phyloP scores from a whole-genome alignment of 2,113 vertebrate species.

The Geothlypis trichas region DNA sequence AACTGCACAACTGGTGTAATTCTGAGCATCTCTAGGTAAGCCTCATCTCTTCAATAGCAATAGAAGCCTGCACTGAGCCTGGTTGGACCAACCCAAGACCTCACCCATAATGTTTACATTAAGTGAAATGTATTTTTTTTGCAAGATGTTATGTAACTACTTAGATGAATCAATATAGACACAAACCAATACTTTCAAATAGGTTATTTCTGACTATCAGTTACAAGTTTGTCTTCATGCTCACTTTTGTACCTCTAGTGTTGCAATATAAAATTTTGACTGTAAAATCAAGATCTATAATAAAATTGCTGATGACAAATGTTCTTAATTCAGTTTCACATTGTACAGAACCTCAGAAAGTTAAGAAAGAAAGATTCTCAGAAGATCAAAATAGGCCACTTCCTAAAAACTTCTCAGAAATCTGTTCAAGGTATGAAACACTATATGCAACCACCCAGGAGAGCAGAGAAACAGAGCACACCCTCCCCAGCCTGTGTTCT shows the following conservation, averaged over 20 bases:
- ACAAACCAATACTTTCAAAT: not conserved
- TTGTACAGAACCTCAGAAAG: not conserved
- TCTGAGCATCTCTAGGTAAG: not conserved
- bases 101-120: conserved; percentile 1
- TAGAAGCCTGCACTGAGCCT: not conserved
- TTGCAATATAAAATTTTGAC: not conserved
- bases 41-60: not conserved
- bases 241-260: conserved; percentile 17
- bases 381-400: not conserved
- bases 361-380: not conserved
- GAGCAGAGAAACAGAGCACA: not conserved
- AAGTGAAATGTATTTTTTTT: not conserved
- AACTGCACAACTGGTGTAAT: not conserved
- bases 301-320: not conserved
- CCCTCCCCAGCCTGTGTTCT: not conserved
- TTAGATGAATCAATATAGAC: not conserved
- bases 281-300: not conserved
- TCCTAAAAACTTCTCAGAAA: not conserved
- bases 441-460: not conserved
- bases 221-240: not conserved
- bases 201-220: not conserved
- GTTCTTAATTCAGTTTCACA: not conserved
- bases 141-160: not conserved
- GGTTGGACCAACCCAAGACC: not conserved
- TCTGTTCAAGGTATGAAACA: not conserved